Evolutionary conservation across 2,113 vertebrate species (phyloP).

Genomic region (Pungitius pungitius): DNA sequence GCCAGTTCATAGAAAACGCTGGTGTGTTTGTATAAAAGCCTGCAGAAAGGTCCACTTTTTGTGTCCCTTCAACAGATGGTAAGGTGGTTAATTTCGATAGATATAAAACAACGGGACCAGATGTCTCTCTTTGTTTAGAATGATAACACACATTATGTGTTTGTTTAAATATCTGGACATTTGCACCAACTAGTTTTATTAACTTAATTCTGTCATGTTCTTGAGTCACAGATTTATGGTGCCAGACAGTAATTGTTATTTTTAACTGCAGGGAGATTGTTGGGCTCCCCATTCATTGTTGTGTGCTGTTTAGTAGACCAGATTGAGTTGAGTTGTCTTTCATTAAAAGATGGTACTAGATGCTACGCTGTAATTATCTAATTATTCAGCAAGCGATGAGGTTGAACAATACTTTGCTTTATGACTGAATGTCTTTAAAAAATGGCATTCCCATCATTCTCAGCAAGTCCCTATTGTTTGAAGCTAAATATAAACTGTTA

Average conservation of each 20-base stretch:
- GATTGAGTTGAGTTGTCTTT: too few species aligned
- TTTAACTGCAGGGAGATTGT: not conserved
- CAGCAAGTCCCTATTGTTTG: not conserved
- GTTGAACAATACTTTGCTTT: not conserved
- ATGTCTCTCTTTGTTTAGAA: conserved; percentile 12
- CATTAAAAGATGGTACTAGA: not conserved
- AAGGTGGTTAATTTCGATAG: not conserved
- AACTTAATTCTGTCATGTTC: not conserved
- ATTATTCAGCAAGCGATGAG: not conserved
- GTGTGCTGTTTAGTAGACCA: not conserved
- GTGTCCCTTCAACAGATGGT: conserved; percentile 21
- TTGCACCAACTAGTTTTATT: not conserved
- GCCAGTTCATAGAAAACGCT: conserved; percentile 31
- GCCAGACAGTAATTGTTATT: not conserved
- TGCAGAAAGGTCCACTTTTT: conserved; percentile 2
- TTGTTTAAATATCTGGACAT: not conserved
- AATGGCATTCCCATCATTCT: not conserved
- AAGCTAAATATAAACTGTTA: not conserved
- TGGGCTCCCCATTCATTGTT: not conserved
- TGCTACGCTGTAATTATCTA: not conserved
- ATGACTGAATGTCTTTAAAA: not conserved
- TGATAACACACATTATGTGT: not conserved
- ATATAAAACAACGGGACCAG: not conserved
- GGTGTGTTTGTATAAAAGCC: conserved; percentile 22
- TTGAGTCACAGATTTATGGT: not conserved